phyloP scores from a whole-genome alignment of 2,113 vertebrate species.

The Gobiocypris rarus region DNA sequence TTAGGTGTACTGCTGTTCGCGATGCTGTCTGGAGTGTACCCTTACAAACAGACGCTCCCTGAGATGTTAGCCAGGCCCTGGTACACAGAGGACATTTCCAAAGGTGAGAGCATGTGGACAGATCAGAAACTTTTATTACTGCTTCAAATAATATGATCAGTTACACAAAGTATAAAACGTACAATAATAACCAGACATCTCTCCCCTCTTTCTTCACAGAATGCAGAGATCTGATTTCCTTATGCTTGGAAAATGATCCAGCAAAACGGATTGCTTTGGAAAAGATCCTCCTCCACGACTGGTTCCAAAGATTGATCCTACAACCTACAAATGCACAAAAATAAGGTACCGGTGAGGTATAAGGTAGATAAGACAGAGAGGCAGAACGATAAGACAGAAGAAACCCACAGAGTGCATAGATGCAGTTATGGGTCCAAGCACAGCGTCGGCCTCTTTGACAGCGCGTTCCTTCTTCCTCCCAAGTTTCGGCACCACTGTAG shows the following conservation, averaged over 20 bases:
- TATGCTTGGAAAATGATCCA: background rate
- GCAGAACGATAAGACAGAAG: too few species aligned
- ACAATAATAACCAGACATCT: background rate
- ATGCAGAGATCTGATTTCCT: background rate
- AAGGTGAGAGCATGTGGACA: background rate
- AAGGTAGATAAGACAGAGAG: too few species aligned
- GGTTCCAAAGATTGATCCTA: background rate
- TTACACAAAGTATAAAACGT: background rate
- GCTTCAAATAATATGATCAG: background rate
- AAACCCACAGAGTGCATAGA: too few species aligned
- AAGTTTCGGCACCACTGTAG: too few species aligned
- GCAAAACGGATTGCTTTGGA: background rate
- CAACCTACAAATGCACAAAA: background rate
- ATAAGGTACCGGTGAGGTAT: too few species aligned
- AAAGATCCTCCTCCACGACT: background rate
- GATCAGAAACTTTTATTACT: background rate
- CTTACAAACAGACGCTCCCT: rapidly evolving
- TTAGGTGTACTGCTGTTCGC: background rate
- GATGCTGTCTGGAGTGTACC: background rate
- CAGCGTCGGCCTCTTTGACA: too few species aligned
- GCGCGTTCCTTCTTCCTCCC: too few species aligned
- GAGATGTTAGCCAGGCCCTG: background rate
- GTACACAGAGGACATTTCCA: background rate
- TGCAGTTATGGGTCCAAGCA: too few species aligned
- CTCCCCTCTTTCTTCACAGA: background rate